These are phyloP conservation scores for Sphaerodactylus townsendi DNA, from an alignment of 2,113 vertebrate genomes.

Conservation along the genomic window DNA sequence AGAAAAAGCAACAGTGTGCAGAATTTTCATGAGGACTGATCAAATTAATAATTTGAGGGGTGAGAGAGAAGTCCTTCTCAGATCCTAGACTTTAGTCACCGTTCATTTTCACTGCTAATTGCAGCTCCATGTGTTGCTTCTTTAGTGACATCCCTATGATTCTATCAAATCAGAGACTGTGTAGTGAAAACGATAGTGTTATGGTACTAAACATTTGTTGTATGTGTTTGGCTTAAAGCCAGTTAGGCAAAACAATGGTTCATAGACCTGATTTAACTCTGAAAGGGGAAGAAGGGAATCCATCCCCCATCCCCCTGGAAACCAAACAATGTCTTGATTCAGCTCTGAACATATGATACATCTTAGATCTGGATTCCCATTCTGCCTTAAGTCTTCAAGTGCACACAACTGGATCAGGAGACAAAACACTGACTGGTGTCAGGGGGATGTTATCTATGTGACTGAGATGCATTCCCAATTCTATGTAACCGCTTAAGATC, in stretches of 20 bases:
- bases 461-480: too few relatives aligned
- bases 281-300: too few relatives aligned
- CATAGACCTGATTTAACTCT: too few relatives aligned
- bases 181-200: too few relatives aligned
- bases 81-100: neutral
- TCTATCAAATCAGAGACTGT: neutral
- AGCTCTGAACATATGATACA: neutral
- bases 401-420: neutral
- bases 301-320: too few relatives aligned
- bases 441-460: too few relatives aligned
- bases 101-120: neutral
- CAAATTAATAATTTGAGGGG: neutral
- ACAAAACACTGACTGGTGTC: neutral
- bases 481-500: too few relatives aligned
- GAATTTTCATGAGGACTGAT: neutral
- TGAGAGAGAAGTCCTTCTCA: too few relatives aligned
- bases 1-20: constrained; percentile 39
- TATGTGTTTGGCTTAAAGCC: too few relatives aligned
- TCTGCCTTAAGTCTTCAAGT: neutral
- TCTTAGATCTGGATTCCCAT: neutral
- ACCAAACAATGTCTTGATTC: neutral
- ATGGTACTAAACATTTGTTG: too few relatives aligned
- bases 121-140: neutral
- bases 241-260: too few relatives aligned
- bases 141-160: neutral